Base-by-base conservation (phyloP, 2,888 invertebrate species). In the Galerucella calmariensis region DNA sequence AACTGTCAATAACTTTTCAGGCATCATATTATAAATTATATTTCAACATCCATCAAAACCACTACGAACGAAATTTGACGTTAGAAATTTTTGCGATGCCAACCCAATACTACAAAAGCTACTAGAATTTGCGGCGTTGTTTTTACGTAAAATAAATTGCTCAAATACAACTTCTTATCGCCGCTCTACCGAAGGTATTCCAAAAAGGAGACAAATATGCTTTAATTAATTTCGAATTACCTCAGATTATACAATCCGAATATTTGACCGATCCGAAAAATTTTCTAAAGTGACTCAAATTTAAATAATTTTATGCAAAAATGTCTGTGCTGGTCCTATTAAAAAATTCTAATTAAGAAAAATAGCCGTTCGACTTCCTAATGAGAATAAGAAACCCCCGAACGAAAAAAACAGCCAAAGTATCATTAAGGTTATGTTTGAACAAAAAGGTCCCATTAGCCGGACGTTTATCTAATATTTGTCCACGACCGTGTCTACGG, bases 391-490 rank as follows among this genome's bases (percentile, higher is more conserved):
- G 72, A 69, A 72, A 66, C 67, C 67, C 16, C 44, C 14, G 10
- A 41, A 73, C 16, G 67, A 75, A 79, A 82, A 84, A 83, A 82
- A 79, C 80, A 79, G 80, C 80, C 81, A 78, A 82, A 82, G 70
- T 82, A 84, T 85, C 86, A 85, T 86, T 86, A 86, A 83, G 85
- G 82, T 84, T 82, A 85, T 84, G 84, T 84, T 85, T 85, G 85
- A 86, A 86, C 85, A 87, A 86, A 87, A 86, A 86, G 85, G 84
- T 73, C 86, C 86, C 86, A 86, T 86, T 86, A 87, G 85, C 82
- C 82, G 83, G 83, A 84, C 85, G 85, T 86, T 86, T 87, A 87
- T 87, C 86, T 86, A 87, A 86, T 86, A 86, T 87, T 86, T 87
- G 87, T 87, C 86, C 85, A 86, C 85, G 85, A 84, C 81, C 83